Evolutionary conservation across 2,888 invertebrate species (phyloP).

Genomic region (Sesamia inferens): DNA sequence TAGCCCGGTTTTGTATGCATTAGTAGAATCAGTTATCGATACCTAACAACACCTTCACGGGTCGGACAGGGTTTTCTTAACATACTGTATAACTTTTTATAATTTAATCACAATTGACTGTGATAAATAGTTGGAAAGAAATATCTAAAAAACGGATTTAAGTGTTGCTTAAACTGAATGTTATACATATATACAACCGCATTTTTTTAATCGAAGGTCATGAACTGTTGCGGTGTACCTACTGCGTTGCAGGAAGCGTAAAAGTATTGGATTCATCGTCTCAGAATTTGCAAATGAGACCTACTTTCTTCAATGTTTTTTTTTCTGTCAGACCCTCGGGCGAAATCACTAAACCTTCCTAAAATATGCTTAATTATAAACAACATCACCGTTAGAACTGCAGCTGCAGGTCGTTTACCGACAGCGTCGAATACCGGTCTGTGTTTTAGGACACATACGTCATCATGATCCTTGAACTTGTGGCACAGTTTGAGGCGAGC

Average conservation of each 20-base stretch:
- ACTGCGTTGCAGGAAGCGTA: not conserved
- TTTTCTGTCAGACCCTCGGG: not conserved
- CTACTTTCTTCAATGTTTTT: not conserved
- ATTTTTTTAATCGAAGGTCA: not conserved
- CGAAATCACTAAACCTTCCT: conserved; percentile 2
- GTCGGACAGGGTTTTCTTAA: too few relatives aligned
- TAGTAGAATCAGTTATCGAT: too few relatives aligned
- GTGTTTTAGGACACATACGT: conserved; percentile 64
- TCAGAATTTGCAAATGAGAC: not conserved
- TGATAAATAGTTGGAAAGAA: not conserved
- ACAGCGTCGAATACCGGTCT: conserved; percentile 57
- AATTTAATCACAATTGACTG: not conserved
- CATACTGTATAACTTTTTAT: too few relatives aligned
- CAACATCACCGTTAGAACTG: conserved; percentile 29
- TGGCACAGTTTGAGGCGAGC: conserved; percentile 69
- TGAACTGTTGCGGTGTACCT: not conserved
- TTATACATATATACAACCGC: too few relatives aligned
- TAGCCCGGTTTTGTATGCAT: too few relatives aligned
- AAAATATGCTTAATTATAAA: conserved; percentile 26
- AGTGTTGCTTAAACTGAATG: not conserved
- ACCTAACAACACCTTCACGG: too few relatives aligned
- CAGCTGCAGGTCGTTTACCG: conserved; percentile 63
- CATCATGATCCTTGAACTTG: conserved; percentile 76
- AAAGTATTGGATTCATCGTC: not conserved
- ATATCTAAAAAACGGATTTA: not conserved